Percentiles rank a stretch among this genome's conserved stretches.
Evolutionary conservation across 2,888 invertebrate species (phyloP).

Genomic region (Seira musarum): DNA sequence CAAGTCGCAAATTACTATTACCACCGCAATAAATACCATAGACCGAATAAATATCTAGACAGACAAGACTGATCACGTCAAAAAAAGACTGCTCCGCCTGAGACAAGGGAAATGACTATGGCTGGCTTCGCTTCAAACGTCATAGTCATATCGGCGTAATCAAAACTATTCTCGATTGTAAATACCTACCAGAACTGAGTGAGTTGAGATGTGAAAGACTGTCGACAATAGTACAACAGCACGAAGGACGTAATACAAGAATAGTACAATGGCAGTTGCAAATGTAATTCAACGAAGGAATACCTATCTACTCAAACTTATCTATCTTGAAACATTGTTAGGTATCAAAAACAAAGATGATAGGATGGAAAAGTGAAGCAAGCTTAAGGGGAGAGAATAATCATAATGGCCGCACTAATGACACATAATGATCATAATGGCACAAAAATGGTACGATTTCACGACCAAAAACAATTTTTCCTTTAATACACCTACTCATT

Average conservation of each 20-base stretch:
- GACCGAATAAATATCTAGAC: background rate
- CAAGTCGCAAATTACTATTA: background rate
- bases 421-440: conserved; percentile 8
- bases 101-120: background rate
- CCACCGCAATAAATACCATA: conserved; percentile 8
- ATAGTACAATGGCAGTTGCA: too few species aligned
- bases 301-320: too few species aligned
- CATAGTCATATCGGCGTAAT: background rate
- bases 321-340: background rate
- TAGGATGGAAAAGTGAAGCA: background rate
- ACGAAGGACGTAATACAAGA: background rate
- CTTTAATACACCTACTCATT: background rate
- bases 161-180: background rate
- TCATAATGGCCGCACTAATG: conserved; percentile 13
- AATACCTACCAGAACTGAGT: too few species aligned
- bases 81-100: too few species aligned
- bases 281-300: too few species aligned
- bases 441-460: conserved; percentile 18
- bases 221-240: too few species aligned
- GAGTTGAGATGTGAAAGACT: background rate
- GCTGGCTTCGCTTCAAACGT: background rate
- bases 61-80: too few species aligned
- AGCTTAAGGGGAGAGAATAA: background rate
- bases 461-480: conserved; percentile 17
- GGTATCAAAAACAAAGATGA: conserved; percentile 1